Percentiles rank a stretch among this genome's conserved stretches.
Conservation (phyloP, 2,113 vertebrate species). For the Lethenteron camtschaticum region DNA sequence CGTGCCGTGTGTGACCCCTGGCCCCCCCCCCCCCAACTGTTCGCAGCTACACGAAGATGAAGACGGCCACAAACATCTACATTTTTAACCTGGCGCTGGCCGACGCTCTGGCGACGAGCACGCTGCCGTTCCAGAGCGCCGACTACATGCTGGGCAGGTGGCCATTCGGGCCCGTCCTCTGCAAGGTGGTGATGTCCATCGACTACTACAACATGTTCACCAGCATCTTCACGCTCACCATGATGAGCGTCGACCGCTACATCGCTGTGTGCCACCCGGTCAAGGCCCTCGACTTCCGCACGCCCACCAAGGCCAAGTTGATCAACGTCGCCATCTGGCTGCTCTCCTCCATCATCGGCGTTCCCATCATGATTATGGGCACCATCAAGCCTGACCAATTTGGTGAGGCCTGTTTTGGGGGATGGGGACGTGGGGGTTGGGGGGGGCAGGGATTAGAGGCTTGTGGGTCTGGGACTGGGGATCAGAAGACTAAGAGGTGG, state of each 20-base stretch:
- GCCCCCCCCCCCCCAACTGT: not conserved
- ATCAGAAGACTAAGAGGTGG: no score
- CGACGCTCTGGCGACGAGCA: conserved; percentile 64
- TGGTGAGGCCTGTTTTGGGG: conserved; percentile 14
- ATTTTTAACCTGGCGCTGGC: conserved; percentile 90
- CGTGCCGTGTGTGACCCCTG: not conserved
- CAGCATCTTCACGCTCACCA: conserved; percentile 81
- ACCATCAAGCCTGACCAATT: conserved; percentile 57
- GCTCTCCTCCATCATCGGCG: conserved; percentile 60
- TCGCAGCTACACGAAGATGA: conserved; percentile 88
- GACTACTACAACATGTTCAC: conserved; percentile 99
- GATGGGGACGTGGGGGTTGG: no score
- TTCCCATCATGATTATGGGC: conserved; percentile 74
- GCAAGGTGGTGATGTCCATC: conserved; percentile 71
- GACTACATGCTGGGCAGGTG: conserved; percentile 77
- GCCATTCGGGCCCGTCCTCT: conserved; percentile 74
- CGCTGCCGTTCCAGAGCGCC: conserved; percentile 77
- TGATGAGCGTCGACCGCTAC: conserved; percentile 94
- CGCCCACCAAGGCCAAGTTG: conserved; percentile 84
- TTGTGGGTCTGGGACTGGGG: no score
- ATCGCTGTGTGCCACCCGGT: conserved; percentile 92
- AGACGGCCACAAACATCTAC: conserved; percentile 94
- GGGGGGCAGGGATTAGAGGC: no score
- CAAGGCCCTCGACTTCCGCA: conserved; percentile 88
- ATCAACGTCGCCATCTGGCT: conserved; percentile 91